Percentiles rank a stretch among this genome's conserved stretches.
Evolutionary conservation across 1,140 invertebrate species (phyloP).

Genomic region (Holotrichia oblita): DNA sequence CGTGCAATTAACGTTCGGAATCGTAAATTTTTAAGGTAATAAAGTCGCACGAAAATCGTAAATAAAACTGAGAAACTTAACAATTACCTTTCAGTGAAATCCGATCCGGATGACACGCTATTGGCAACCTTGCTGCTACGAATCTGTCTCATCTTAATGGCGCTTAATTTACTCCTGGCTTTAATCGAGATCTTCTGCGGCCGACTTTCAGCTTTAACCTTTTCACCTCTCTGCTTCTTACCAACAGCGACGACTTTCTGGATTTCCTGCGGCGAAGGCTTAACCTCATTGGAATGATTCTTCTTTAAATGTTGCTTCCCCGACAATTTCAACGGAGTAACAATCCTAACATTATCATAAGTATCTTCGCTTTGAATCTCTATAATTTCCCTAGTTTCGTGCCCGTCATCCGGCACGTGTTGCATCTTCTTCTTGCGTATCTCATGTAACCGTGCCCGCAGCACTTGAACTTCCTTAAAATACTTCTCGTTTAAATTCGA

Average conservation of each 20-base stretch:
- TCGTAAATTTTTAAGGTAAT: too few relatives aligned
- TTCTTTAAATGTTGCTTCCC: background rate
- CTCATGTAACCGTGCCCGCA: conserved; percentile 48
- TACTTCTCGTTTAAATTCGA: conserved; percentile 52
- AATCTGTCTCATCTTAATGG: conserved; percentile 21
- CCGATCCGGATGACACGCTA: conserved; percentile 1
- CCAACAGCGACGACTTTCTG: background rate
- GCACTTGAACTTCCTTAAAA: conserved; percentile 52
- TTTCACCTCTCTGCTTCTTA: background rate
- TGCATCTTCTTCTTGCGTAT: conserved; percentile 12
- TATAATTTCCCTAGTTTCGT: background rate
- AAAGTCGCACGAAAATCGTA: too few relatives aligned
- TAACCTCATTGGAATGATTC: background rate
- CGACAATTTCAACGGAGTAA: background rate
- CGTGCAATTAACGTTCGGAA: too few relatives aligned
- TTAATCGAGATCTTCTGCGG: conserved; percentile 35
- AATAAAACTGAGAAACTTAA: too few relatives aligned
- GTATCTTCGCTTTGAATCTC: conserved; percentile 20
- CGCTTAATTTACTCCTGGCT: conserved; percentile 30
- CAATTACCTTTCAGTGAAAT: conserved; percentile 39
- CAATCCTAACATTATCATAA: background rate
- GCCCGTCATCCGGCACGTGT: background rate
- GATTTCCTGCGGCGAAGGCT: background rate
- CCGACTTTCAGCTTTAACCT: background rate
- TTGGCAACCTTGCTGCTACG: conserved; percentile 18